Percentiles rank a stretch among this genome's conserved stretches.
These are phyloP conservation scores for Drosophila hamatofila DNA, from an alignment of 2,888 invertebrate genomes.

Conservation along the genomic window DNA sequence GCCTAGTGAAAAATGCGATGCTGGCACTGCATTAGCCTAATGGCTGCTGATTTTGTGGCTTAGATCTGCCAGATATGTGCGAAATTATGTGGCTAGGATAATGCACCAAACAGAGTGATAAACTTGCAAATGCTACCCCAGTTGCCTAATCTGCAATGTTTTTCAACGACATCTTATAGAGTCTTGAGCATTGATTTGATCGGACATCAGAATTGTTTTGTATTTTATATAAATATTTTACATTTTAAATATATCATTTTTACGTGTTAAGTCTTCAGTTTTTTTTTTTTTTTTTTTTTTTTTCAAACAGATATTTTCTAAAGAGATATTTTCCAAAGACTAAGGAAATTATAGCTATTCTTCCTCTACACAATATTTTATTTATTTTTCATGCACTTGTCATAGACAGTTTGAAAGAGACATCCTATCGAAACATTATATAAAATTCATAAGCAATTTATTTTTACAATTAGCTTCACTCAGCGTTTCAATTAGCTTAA, in stretches of 20 bases:
- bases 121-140: background rate
- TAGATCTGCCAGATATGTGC: conserved; percentile 59
- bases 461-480: background rate
- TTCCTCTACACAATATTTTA: no score
- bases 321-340: no score
- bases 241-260: no score
- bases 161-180: background rate
- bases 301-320: no score
- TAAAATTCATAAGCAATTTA: background rate
- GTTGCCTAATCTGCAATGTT: background rate
- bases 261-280: no score
- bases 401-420: no score
- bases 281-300: no score
- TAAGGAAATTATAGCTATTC: no score
- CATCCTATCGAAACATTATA: background rate
- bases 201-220: background rate
- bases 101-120: background rate
- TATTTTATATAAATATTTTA: background rate
- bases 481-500: background rate
- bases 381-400: no score
- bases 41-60: conserved; percentile 51
- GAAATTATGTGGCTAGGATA: conserved; percentile 6
- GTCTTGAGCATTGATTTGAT: background rate
- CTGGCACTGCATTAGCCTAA: conserved; percentile 69
- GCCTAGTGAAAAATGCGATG: conserved; percentile 69